Base-by-base conservation (phyloP, 2,113 vertebrate genomes). In the Octodon degus region DNA sequence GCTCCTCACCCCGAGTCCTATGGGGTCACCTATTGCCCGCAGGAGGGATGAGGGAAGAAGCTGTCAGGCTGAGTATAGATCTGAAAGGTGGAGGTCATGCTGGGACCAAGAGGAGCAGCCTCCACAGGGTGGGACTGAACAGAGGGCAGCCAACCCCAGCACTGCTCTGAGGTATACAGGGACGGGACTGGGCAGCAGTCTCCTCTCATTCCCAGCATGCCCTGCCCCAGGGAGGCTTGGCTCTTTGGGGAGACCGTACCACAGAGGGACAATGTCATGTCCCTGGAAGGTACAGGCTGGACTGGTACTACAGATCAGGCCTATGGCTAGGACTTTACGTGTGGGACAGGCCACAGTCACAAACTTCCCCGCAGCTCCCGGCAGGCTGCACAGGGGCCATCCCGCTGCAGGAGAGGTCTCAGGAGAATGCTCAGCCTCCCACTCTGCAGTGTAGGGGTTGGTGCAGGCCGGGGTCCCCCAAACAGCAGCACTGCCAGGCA, bases 161-260 rank as follows among this genome's bases (percentile, higher is more conserved):
- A 0, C 22, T 32, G 27, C 50, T 27, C 22, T 53, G 4, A 12
- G 27, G 50, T 27, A 9, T 1, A 1, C 0, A 7, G 50, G 7
- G 50, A 27, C 79, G 25, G 79, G 25, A 58, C 27, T 24, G 62
- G 22, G 25, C 3, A 19, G 34, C n/a, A 2, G 30, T 19, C 70
- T 11, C 47, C 77, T 47, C 27, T 79, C 47, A 16, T 55, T 34
- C 19, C 27, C 40, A 43, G 53, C 12, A 40, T 24, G 27, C 32
- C 58, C 8, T 2, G 1, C 43, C 58, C 19, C 58, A 7, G 30
- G 30, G 60, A 90, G 74, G 74, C 74, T 43, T 65, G n/a, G 72
- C 43, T 79, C 13, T 25, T 1, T n/a, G 8, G 27, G 60, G 20
- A 25, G 22, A 50, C 50, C 32, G 19, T 60, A 90, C 40, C 24